Percentiles rank a stretch among this genome's conserved stretches.
Evolutionary conservation across 2,888 invertebrate genomes (phyloP).

Genomic region (Tetramorium bicarinatum): DNA sequence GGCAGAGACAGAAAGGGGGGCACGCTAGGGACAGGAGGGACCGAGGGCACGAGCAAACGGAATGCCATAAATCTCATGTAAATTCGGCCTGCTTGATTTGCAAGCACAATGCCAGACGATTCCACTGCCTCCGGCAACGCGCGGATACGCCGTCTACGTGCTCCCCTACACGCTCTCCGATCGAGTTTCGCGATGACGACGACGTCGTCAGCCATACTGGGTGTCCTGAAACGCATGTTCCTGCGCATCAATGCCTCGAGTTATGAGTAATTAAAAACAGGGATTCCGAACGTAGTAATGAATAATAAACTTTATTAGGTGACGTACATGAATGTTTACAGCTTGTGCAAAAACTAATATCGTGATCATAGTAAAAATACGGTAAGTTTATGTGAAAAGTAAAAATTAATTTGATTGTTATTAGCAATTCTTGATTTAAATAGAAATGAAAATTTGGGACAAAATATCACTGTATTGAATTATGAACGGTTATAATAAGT

Average conservation of each 20-base stretch:
- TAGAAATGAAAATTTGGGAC: background rate
- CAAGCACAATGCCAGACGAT: conserved; percentile 85
- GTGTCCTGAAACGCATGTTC: conserved; percentile 8
- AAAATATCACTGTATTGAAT: background rate
- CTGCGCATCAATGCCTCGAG: background rate
- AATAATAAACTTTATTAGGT: background rate
- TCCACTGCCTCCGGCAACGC: conserved; percentile 78
- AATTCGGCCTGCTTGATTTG: conserved; percentile 85
- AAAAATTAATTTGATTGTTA: background rate
- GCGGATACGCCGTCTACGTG: conserved; percentile 75
- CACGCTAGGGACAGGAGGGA: conserved; percentile 28
- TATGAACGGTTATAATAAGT: background rate
- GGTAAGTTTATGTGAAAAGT: background rate
- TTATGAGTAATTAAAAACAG: background rate
- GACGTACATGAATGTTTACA: background rate
- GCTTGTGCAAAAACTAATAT: background rate
- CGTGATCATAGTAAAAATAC: background rate
- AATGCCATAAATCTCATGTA: conserved; percentile 86
- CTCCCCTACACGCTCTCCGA: conserved; percentile 59
- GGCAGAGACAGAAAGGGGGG: background rate
- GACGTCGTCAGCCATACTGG: conserved; percentile 21
- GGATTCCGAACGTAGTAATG: background rate
- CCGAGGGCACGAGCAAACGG: conserved; percentile 76
- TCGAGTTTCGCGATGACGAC: conserved; percentile 45
- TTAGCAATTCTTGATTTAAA: background rate